These are phyloP conservation scores for Galerucella nymphaeae DNA, from an alignment of 2,888 invertebrate genomes.

Conservation along the genomic window DNA sequence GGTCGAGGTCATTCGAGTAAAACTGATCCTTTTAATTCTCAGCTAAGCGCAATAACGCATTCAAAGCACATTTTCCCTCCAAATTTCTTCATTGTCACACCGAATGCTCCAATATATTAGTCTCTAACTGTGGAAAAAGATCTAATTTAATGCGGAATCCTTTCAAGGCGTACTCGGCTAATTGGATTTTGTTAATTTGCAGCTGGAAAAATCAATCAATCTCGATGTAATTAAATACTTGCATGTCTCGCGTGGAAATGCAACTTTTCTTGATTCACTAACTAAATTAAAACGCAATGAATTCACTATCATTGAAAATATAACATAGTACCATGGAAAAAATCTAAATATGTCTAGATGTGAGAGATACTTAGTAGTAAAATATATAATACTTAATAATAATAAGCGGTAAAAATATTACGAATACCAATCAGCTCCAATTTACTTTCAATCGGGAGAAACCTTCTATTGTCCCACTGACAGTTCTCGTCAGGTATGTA, in stretches of 20 bases:
- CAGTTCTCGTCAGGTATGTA: too few species aligned
- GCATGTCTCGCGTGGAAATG: constrained; percentile 26
- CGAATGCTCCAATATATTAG: constrained; percentile 47
- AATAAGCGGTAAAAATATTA: too few species aligned
- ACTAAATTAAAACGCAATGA: not conserved
- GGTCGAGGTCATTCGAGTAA: constrained; percentile 50
- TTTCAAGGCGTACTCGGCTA: constrained; percentile 42
- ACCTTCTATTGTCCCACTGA: too few species aligned
- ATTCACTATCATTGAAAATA: not conserved
- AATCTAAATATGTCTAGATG: too few species aligned
- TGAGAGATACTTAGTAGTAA: too few species aligned
- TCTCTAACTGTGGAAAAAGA: constrained; percentile 33
- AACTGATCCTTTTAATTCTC: constrained; percentile 54
- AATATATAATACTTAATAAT: too few species aligned
- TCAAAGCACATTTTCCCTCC: constrained; percentile 51
- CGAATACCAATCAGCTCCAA: too few species aligned
- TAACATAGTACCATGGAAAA: too few species aligned
- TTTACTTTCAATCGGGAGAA: too few species aligned
- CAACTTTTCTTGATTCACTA: constrained; percentile 6
- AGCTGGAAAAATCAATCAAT: constrained; percentile 46
- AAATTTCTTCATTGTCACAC: constrained; percentile 53
- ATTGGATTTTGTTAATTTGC: constrained; percentile 53
- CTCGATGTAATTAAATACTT: constrained; percentile 44
- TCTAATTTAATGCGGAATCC: constrained; percentile 48
- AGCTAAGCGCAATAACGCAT: constrained; percentile 53